These are phyloP conservation scores for Lutjanus argentimaculatus DNA, from an alignment of 2,797 vertebrate species.

Conservation along the genomic window DNA sequence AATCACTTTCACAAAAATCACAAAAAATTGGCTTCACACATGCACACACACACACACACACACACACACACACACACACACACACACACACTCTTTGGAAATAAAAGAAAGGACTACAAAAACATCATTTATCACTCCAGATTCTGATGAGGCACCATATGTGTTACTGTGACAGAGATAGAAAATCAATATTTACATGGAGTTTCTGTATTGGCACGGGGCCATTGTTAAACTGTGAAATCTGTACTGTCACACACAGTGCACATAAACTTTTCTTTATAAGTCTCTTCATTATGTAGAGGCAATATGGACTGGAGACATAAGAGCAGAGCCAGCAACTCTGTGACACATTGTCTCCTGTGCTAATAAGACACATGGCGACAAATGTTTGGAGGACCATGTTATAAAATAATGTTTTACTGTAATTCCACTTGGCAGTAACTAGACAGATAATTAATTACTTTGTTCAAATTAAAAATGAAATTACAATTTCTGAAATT, in stretches of 20 bases:
- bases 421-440: too few relatives aligned
- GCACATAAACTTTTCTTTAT: background rate
- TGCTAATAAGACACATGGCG: background rate
- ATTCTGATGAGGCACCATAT: background rate
- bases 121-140: background rate
- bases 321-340: background rate
- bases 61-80: too few relatives aligned
- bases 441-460: too few relatives aligned
- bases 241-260: background rate
- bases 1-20: too few relatives aligned
- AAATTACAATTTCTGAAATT: too few relatives aligned
- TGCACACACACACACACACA: background rate
- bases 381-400: too few relatives aligned
- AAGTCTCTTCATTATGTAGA: slow-evolving; percentile 5
- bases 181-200: background rate
- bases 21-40: too few relatives aligned
- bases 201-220: too few relatives aligned
- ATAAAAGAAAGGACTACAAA: background rate
- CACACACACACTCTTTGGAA: background rate
- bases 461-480: too few relatives aligned
- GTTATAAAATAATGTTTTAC: too few relatives aligned
- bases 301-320: background rate
- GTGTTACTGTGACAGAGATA: background rate
- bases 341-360: background rate
- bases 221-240: background rate